Base-by-base conservation (phyloP, 35 echinoderm and acorn worm genomes). In the Ophiothrix spiculata region DNA sequence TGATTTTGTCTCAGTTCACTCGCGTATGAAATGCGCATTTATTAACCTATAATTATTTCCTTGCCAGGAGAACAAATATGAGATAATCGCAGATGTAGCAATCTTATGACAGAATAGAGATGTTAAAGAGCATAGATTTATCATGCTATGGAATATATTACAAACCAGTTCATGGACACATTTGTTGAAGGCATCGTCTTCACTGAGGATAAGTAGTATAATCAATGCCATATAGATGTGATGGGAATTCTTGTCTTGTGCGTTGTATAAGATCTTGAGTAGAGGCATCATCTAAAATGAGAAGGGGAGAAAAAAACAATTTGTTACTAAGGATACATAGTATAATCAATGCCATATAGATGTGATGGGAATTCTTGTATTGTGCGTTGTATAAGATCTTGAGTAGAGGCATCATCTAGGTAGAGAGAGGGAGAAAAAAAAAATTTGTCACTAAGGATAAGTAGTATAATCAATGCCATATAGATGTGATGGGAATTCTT, bases 171-270 rank as follows among this genome's bases (percentile, higher is more conserved):
- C 96, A 87, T 99, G 96, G 19, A 99, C 92, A 74, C 92, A 94
- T 76, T 99, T 99, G 74, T 99, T 94, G 79, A 99, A 99, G 15
- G 91, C 86, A 80, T 99, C 96, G 14, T 99, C 96, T 90, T 99
- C 96, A 87, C 96, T 99, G 69, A 99, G 88, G 16, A 99, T 99
- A 54, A 99, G 90, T 33, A 99, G 92, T 11, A 99, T 83, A 15
- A 99, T 99, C 37, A 99, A 83, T 36, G 96, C 92, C 96, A 99
- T 99, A 89, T 99, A 99, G 73, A 99, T 99, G 37, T 99, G 96
- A 83, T 99, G 96, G 0, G 92, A 99, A 77, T 99, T 99, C 77
- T 87, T 90, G 25, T 99, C 96, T 83, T 94, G 96, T 12, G 96
- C 96, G 64, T 94, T 84, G 79, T 99, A 99, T 13, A 99, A 80